phyloP scores from a whole-genome alignment of 2,113 vertebrate species.

The Nothoprocta pentlandii region DNA sequence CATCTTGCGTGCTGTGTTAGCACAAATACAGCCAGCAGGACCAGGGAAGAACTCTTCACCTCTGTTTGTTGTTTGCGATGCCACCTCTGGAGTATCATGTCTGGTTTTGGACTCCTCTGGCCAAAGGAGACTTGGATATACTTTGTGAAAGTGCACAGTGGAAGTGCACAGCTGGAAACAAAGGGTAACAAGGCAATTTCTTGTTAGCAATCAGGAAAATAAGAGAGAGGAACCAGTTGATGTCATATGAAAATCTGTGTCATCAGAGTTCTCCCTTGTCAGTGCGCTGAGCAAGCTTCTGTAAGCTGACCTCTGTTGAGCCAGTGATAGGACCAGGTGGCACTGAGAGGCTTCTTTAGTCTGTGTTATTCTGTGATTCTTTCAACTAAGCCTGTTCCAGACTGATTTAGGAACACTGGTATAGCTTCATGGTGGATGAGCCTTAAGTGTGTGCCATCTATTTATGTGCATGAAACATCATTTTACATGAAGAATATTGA shows the following conservation, averaged over 20 bases:
- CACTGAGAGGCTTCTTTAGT: background rate
- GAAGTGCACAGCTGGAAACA: background rate
- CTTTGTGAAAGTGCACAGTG: background rate
- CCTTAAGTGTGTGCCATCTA: background rate
- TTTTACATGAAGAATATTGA: background rate
- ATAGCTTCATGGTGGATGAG: background rate
- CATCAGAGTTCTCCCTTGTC: background rate
- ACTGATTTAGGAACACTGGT: fast-evolving
- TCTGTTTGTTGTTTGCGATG: background rate
- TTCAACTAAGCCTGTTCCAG: background rate
- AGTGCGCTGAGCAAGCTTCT: background rate
- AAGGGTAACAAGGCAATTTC: background rate
- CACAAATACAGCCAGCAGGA: background rate
- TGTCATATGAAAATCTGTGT: fast-evolving
- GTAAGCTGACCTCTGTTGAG: background rate
- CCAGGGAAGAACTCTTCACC: background rate
- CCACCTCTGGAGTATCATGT: background rate
- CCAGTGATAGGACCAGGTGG: fast-evolving
- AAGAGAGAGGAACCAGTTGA: background rate
- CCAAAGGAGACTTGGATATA: background rate
- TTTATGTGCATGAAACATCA: background rate
- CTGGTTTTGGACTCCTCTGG: background rate
- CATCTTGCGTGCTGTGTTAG: background rate
- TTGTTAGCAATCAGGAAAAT: background rate
- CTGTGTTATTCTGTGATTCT: background rate